These are phyloP conservation scores for Amiota communis DNA, from an alignment of 2,888 invertebrate species.

Conservation along the genomic window DNA sequence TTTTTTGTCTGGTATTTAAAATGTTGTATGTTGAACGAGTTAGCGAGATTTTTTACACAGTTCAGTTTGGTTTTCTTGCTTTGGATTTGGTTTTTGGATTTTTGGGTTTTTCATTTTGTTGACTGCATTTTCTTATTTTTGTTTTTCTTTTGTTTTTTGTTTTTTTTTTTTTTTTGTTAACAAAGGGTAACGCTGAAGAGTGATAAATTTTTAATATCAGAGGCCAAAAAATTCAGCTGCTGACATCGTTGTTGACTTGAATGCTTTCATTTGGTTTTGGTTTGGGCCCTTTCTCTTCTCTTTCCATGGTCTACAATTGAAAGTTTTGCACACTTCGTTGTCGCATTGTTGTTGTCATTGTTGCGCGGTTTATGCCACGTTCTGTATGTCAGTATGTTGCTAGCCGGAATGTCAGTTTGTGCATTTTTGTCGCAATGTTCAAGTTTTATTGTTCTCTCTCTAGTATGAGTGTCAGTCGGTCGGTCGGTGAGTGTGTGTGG, in stretches of 20 bases:
- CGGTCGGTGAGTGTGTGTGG: background rate
- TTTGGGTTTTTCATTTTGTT: constrained; percentile 8
- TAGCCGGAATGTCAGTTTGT: constrained; percentile 1
- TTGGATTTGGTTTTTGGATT: constrained; percentile 4
- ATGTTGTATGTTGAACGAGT: too few species aligned
- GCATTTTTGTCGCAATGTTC: background rate
- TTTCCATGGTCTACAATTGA: background rate
- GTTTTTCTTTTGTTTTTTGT: constrained; percentile 4
- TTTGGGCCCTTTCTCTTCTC: background rate
- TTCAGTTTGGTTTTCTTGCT: background rate
- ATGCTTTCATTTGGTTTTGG: background rate
- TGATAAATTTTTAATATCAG: constrained; percentile 14
- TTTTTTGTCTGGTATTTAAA: background rate
- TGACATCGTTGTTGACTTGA: constrained; percentile 8
- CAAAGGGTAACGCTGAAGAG: background rate
- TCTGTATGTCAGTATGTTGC: constrained; percentile 2
- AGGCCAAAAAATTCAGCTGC: constrained; percentile 17
- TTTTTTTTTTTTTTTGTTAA: background rate
- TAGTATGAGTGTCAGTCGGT: background rate
- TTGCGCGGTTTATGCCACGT: constrained; percentile 15
- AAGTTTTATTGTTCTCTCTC: background rate
- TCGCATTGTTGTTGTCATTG: background rate
- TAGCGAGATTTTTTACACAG: background rate
- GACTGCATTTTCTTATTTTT: constrained; percentile 1
- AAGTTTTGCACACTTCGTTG: constrained; percentile 4